These are phyloP conservation scores for Stichopus horrens DNA, from an alignment of 53 echinoderm and acorn worm species.

Conservation along the genomic window DNA sequence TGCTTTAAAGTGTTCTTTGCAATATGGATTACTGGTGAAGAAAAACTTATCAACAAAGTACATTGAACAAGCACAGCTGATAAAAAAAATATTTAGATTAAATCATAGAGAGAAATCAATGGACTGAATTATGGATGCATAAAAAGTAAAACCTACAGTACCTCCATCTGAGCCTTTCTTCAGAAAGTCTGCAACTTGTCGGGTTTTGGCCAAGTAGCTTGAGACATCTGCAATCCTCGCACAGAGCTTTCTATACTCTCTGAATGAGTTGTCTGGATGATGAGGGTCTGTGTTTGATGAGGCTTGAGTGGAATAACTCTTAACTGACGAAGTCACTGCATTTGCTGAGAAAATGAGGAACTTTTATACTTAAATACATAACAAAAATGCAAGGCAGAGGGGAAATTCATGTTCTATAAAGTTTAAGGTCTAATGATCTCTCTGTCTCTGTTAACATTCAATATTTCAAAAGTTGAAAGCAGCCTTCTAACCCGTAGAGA, in stretches of 20 bases:
- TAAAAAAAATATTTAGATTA: no score
- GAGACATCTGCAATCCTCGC: slow-evolving; percentile 83
- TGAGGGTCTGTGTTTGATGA: slow-evolving; percentile 52
- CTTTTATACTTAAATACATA: background rate
- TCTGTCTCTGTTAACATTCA: no score
- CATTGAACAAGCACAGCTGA: no score
- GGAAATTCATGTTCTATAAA: no score
- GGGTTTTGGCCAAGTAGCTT: slow-evolving; percentile 84
- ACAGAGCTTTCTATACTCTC: slow-evolving; percentile 89
- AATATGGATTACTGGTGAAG: no score
- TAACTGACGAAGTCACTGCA: slow-evolving; percentile 10
- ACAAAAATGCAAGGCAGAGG: no score
- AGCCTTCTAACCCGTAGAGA: no score
- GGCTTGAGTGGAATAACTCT: slow-evolving; percentile 12
- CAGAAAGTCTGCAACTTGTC: slow-evolving; percentile 66
- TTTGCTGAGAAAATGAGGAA: background rate
- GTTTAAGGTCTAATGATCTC: no score
- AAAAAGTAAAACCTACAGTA: slow-evolving; percentile 29
- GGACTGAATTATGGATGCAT: background rate
- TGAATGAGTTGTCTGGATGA: slow-evolving; percentile 91
- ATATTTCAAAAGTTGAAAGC: no score
- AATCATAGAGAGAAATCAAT: no score
- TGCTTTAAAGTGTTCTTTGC: no score
- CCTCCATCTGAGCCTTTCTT: slow-evolving; percentile 73
- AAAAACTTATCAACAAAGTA: no score